Evolutionary conservation across 1,140 invertebrate species (phyloP).

Genomic region (Protaetia brevitarsis): DNA sequence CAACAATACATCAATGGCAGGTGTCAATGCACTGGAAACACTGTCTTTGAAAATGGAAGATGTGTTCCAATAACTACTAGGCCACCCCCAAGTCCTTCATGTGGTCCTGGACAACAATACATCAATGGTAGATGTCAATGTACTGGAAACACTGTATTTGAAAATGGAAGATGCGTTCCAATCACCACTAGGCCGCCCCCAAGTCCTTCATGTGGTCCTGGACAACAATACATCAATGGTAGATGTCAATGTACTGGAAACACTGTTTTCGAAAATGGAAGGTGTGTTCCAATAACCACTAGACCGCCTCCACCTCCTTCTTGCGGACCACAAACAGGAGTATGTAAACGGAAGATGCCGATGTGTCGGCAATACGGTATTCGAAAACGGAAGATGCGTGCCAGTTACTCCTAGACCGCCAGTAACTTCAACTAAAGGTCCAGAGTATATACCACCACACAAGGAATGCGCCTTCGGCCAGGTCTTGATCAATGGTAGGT

Average conservation of each 20-base stretch:
- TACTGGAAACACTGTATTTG: conserved; percentile 1
- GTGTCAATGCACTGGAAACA: not conserved
- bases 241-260: conserved; percentile 12
- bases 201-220: not conserved
- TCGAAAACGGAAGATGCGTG: conserved; percentile 19
- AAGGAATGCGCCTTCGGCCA: not conserved
- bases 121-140: conserved; percentile 18
- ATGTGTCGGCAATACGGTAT: conserved; percentile 16
- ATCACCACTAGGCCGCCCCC: conserved; percentile 23
- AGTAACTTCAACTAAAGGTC: too few species aligned
- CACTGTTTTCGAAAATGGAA: conserved; percentile 12
- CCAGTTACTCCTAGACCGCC: not conserved
- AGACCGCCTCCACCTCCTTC: conserved; percentile 14
- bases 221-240: conserved; percentile 1
- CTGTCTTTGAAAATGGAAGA: not conserved
- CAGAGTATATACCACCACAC: too few species aligned
- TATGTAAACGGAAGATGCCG: not conserved
- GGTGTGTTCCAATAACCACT: conserved; percentile 27
- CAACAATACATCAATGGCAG: conserved; percentile 15
- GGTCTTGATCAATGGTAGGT: not conserved
- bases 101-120: not conserved
- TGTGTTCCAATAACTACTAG: not conserved
- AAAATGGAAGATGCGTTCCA: conserved; percentile 26
- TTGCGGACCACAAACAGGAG: not conserved
- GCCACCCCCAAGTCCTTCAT: not conserved